These are phyloP conservation scores for Alsophila aescularia DNA, from an alignment of 2,888 invertebrate genomes.

Conservation along the genomic window DNA sequence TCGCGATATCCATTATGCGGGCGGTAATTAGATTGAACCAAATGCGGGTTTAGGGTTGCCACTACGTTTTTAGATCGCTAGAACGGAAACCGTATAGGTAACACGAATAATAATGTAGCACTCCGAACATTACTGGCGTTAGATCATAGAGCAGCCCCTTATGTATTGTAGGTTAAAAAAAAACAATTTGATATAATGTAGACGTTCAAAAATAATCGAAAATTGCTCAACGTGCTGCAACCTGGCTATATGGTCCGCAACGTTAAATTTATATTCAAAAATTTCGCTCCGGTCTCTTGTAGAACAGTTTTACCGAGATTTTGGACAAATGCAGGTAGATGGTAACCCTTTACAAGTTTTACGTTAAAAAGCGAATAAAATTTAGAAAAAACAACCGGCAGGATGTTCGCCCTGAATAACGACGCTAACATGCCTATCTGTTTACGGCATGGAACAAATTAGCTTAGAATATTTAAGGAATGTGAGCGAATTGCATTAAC, in stretches of 20 bases:
- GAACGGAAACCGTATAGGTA: background rate
- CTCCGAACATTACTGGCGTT: too few species aligned
- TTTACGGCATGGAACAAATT: constrained; percentile 24
- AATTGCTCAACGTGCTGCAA: too few species aligned
- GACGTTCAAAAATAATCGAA: too few species aligned
- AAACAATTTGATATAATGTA: too few species aligned
- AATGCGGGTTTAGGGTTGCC: constrained; percentile 65
- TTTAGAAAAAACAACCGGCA: constrained; percentile 61
- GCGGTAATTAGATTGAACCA: constrained; percentile 80
- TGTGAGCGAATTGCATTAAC: constrained; percentile 7
- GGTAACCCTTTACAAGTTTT: constrained; percentile 38
- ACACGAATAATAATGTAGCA: too few species aligned
- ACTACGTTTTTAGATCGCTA: constrained; percentile 10
- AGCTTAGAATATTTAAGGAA: constrained; percentile 23
- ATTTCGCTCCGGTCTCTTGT: too few species aligned
- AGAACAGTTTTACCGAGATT: background rate
- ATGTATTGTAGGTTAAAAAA: too few species aligned
- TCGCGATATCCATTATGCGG: constrained; percentile 79
- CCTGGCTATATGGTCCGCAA: too few species aligned
- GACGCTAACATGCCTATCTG: constrained; percentile 17
- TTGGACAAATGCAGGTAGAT: background rate
- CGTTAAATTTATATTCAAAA: too few species aligned
- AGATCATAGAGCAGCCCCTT: too few species aligned
- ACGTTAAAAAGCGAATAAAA: constrained; percentile 64
- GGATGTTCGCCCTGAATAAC: constrained; percentile 59